Evolutionary conservation across 1,140 invertebrate genomes (phyloP).

Genomic region (Acromyrmex charruanus): DNA sequence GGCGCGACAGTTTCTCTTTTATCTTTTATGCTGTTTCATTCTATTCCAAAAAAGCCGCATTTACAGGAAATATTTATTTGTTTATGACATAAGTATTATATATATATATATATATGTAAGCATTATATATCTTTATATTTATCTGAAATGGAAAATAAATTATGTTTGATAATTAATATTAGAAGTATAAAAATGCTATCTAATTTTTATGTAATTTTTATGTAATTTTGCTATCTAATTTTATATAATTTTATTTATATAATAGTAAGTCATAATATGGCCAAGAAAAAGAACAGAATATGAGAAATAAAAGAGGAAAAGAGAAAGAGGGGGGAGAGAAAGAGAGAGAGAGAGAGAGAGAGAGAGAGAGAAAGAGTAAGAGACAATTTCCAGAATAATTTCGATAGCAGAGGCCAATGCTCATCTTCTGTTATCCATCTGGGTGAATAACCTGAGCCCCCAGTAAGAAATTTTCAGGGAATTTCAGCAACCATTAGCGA

Average conservation of each 20-base stretch:
- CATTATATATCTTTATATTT: not conserved
- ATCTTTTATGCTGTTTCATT: conserved; percentile 43
- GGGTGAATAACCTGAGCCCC: conserved; percentile 40
- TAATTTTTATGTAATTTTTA: too few species aligned
- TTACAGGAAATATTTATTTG: not conserved
- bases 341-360: not conserved
- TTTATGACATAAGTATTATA: not conserved
- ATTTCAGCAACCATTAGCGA: conserved; percentile 78
- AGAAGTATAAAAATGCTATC: not conserved
- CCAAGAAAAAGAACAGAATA: not conserved
- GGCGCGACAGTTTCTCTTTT: conserved; percentile 34
- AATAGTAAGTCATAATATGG: not conserved
- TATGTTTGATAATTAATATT: not conserved
- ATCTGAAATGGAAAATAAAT: not conserved
- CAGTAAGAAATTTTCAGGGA: conserved; percentile 58
- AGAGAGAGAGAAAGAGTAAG: not conserved
- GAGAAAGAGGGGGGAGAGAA: not conserved
- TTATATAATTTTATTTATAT: not conserved
- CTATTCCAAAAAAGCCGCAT: not conserved
- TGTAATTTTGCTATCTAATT: too few species aligned
- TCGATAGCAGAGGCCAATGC: conserved; percentile 51
- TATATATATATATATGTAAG: not conserved
- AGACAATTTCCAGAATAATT: conserved; percentile 36
- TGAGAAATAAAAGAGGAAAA: not conserved
- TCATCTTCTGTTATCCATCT: conserved; percentile 46